Conservation (phyloP, 2,888 invertebrate species). For the Petrolisthes cinctipes region DNA sequence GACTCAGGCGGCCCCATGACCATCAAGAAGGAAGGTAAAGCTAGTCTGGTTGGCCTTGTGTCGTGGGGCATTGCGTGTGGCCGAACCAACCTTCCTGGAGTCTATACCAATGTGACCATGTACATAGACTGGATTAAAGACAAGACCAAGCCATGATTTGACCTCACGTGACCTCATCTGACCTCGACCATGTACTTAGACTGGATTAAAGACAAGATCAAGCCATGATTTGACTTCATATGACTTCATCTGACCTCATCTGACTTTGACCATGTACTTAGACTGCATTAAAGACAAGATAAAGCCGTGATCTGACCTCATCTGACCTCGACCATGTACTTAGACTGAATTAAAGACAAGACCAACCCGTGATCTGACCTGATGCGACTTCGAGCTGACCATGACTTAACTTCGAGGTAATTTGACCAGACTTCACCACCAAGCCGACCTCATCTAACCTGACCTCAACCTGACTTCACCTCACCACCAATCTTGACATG, state of each 20-base stretch:
- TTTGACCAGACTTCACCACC: neutral
- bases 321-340: no score
- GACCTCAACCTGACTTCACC: neutral
- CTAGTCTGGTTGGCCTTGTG: slow-evolving; percentile 87
- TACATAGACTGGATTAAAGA: slow-evolving; percentile 69
- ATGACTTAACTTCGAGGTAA: neutral
- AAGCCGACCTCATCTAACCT: neutral
- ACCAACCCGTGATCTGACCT: no score
- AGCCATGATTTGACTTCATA: no score
- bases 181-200: no score
- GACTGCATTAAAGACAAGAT: slow-evolving; percentile 58
- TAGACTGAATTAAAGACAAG: no score
- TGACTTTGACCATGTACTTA: slow-evolving; percentile 78
- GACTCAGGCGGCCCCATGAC: slow-evolving; percentile 90
- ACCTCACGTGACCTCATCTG: neutral
- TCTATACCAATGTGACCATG: slow-evolving; percentile 92
- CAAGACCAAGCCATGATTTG: slow-evolving; percentile 15
- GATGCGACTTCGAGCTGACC: slow-evolving; percentile 77
- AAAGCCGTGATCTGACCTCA: neutral
- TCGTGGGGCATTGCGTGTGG: slow-evolving; percentile 95
- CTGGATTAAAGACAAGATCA: no score
- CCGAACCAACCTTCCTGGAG: slow-evolving; percentile 88
- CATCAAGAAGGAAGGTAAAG: slow-evolving; percentile 84
- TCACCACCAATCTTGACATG: neutral
- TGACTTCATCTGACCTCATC: no score